Evolutionary conservation across 2,797 vertebrate genomes (phyloP).

Genomic region (Philypnodon macrostomus): DNA sequence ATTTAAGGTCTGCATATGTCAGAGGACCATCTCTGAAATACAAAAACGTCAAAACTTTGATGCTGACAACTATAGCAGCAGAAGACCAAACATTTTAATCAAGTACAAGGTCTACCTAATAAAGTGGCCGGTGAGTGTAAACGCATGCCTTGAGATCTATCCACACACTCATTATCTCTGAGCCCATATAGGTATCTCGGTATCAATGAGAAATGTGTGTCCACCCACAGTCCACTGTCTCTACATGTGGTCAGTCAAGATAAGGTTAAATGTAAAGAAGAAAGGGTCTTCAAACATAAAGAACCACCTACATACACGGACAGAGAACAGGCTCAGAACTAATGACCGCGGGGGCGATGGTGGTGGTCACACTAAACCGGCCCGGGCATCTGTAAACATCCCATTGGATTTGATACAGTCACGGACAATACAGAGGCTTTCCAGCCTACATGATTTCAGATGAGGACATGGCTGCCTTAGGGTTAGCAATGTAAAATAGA

Average conservation of each 20-base stretch:
- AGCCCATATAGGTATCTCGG: no score
- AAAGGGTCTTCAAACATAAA: not conserved
- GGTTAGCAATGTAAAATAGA: not conserved
- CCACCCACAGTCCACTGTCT: constrained; percentile 2
- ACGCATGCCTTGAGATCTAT: constrained; percentile 20
- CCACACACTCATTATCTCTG: constrained; percentile 30
- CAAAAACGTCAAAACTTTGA: no score
- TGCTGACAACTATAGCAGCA: no score
- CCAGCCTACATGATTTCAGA: not conserved
- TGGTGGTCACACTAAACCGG: constrained; percentile 18
- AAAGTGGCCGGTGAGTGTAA: no score
- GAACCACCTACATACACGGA: constrained; percentile 4
- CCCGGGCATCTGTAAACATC: constrained; percentile 16
- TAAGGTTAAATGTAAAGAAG: constrained; percentile 16
- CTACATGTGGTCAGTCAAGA: constrained; percentile 9
- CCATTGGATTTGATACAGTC: constrained; percentile 21
- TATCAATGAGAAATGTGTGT: constrained; percentile 19
- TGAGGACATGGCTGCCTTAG: not conserved
- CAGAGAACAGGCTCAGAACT: constrained; percentile 1
- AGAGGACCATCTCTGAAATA: no score
- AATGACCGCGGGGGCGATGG: constrained; percentile 15
- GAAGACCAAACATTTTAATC: no score
- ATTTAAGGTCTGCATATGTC: no score
- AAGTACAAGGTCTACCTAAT: no score
- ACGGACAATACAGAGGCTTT: constrained; percentile 8